These are phyloP conservation scores for Epinotia demarniana DNA, from an alignment of 2,888 invertebrate species.

Conservation along the genomic window DNA sequence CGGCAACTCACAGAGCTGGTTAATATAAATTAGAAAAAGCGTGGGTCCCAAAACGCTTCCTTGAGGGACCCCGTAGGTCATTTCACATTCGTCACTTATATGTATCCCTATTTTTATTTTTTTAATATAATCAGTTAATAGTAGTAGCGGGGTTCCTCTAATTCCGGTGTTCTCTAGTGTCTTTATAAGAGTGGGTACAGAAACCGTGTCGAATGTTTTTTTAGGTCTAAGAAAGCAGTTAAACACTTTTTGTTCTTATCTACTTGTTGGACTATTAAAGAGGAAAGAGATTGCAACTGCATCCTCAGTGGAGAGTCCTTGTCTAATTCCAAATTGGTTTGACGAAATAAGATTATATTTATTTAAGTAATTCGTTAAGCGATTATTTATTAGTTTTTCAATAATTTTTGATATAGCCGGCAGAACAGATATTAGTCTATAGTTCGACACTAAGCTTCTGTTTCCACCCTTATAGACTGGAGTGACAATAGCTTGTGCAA, in stretches of 20 bases:
- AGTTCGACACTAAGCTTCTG: too few species aligned
- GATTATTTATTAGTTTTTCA: slow-evolving; percentile 8
- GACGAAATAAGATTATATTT: not conserved
- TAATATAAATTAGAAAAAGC: too few species aligned
- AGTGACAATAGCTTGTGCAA: too few species aligned
- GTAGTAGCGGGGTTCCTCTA: not conserved
- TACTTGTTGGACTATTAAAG: not conserved
- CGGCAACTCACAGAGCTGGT: too few species aligned
- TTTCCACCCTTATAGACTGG: too few species aligned
- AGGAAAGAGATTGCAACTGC: not conserved
- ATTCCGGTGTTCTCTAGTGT: not conserved
- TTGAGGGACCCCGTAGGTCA: not conserved
- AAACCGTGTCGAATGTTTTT: too few species aligned
- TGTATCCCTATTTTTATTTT: not conserved
- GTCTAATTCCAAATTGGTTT: not conserved
- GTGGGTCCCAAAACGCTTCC: too few species aligned
- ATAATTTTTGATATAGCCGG: not conserved
- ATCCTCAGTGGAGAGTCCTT: not conserved
- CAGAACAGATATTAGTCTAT: too few species aligned
- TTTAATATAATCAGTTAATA: not conserved
- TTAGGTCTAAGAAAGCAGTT: not conserved
- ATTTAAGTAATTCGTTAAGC: not conserved
- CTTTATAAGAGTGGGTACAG: not conserved
- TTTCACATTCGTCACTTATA: not conserved
- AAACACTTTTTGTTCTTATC: not conserved